Base-by-base conservation (phyloP, 2,797 vertebrate species). In the Anniella stebbinsi region DNA sequence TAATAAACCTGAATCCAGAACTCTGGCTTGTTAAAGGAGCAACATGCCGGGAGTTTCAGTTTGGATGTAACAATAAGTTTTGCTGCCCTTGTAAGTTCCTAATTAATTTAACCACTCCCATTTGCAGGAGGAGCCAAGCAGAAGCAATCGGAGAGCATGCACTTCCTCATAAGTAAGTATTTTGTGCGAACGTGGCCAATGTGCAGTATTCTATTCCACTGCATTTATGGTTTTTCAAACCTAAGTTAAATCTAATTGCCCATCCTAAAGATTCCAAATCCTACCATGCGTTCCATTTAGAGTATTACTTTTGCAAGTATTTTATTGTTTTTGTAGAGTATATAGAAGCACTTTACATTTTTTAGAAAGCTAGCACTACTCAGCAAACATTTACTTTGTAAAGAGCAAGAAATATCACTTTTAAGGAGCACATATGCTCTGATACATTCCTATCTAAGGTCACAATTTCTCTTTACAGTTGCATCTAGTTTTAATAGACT, bases 291-390 rank as follows among this genome's bases (percentile, higher is more conserved):
- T 80, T 78, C 4, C 0, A 21, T 88, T 45, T 67, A 12, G 23
- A 88, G 86, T 89, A 38, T 1, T 33, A 87, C 2, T 87, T 67
- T 18, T 78, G 54, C 60, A 69, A 87, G 66, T 70, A 0, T 21
- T 87, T 17, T 54, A 36, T 87, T 41, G 80, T 93, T 9, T 87
- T 87, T 86, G 36, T 30, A 86, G 33, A 38, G 13, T 17, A 80
- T 90, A 63, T 86, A 90, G 92, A 77, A 85, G 77, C 66, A 89
- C 36, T 86, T 92, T 78, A 54, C 54, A 66, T 92, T 88, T 51
- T 30, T 63, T 28, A 2, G 91, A 93, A 91, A 2, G 0, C 67
- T 48, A 13, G 21, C 73, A 30, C 54, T 88, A 41, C 33, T 88
- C n/a, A 72, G 28, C 36, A 89, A 84, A 77, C 69, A 87, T 90